Evolutionary conservation across 1,140 invertebrate species (phyloP), one percentile per base, ranked within the genome.

Genomic region (Musca domestica): DNA sequence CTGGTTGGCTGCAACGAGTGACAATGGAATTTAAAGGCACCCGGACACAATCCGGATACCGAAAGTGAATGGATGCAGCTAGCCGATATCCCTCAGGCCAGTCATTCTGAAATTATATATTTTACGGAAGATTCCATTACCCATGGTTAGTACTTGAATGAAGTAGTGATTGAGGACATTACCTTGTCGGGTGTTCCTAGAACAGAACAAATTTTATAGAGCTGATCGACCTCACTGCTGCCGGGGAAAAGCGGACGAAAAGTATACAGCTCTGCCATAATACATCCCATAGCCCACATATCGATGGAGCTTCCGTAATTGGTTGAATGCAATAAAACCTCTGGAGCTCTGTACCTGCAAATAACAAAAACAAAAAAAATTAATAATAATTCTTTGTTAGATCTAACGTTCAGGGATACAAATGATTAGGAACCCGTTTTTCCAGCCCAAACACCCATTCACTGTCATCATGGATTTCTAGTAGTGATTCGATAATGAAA

Each of bases 231-330:
- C 84, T 99, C 98, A 69, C 94, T 97, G 72, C 91, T 94, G 0
- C 94, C 98, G 0, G 98, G 98, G 83, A 99, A 99, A 9, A 99
- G 84, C 0, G 98, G 98, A 47, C 96, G 87, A 69, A 98, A 92
- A n/a, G 96, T 99, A 79, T 99, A 99, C 12, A 99, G 84, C 83
- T 99, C 98, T 3, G 96, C 94, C 88, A 98, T 95, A 67, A 99
- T 99, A 77, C 96, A 99, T 7, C 97, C 95, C 46, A 94, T 89
- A 0, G 98, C 98, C 96, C 97, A 99, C 67, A 99, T 88, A 83
- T 99, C 98, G 70, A 99, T 98, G 0, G 98, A 95, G 66, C 95
- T 96, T 73, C 91, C 96, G 83, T 99, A 99, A 56, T 88, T 92
- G 1, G 95, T 96, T 1, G 97, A 98, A 75, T 97, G 92, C 9